Conservation (phyloP, 1,140 invertebrate species). For the Lordiphosa clarofinis region DNA sequence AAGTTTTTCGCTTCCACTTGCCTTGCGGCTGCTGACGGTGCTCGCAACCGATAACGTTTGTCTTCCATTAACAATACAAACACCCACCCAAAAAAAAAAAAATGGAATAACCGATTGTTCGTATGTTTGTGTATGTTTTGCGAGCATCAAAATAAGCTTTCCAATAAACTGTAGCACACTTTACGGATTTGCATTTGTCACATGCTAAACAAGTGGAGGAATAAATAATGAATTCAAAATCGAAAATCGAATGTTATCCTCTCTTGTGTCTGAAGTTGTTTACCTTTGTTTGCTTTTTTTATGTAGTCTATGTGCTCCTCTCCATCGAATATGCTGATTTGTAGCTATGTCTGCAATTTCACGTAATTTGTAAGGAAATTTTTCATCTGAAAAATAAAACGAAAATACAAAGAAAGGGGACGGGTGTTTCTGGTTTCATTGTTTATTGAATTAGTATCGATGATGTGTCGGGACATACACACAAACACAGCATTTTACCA, state of each 20-base stretch:
- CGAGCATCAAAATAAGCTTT: slow-evolving; percentile 48
- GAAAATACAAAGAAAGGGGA: slow-evolving; percentile 6
- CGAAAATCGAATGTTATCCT: slow-evolving; percentile 50
- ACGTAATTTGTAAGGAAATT: slow-evolving; percentile 36
- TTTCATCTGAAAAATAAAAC: slow-evolving; percentile 8
- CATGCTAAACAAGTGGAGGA: slow-evolving; percentile 27
- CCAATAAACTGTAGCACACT: slow-evolving; percentile 51
- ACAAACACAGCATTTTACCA: slow-evolving; percentile 14
- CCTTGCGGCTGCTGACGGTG: slow-evolving; percentile 23
- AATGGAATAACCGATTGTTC: slow-evolving; percentile 9
- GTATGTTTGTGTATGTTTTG: slow-evolving; percentile 10
- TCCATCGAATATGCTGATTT: slow-evolving; percentile 45
- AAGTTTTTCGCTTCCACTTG: slow-evolving; percentile 18
- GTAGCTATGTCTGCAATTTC: slow-evolving; percentile 39
- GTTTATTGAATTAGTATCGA: slow-evolving; percentile 67
- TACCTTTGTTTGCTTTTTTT: background rate
- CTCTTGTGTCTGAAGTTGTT: slow-evolving; percentile 35
- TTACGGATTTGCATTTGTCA: slow-evolving; percentile 50
- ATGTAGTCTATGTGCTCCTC: background rate
- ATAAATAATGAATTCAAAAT: slow-evolving; percentile 53
- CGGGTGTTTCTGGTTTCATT: slow-evolving; percentile 37
- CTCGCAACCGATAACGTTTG: slow-evolving; percentile 50
- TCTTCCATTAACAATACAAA: slow-evolving; percentile 61
- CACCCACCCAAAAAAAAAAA: slow-evolving; percentile 24
- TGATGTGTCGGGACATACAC: slow-evolving; percentile 31